These are phyloP conservation scores for Actinopyga echinites DNA, from an alignment of 53 echinoderm and acorn worm genomes.

Conservation along the genomic window DNA sequence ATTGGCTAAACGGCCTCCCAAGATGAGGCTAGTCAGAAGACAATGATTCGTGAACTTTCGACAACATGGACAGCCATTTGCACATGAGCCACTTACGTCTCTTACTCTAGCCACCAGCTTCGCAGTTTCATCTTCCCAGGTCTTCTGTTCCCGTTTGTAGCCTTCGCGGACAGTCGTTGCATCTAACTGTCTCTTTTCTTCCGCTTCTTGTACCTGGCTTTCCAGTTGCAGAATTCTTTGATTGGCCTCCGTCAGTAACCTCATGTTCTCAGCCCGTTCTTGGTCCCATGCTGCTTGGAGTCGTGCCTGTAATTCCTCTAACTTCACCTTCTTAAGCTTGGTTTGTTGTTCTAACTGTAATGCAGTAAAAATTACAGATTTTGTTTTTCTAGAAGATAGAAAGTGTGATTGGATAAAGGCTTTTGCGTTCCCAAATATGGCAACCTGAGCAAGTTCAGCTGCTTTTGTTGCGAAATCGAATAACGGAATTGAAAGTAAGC, in stretches of 20 bases:
- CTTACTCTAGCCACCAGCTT: conserved; percentile 60
- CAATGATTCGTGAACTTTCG: not conserved
- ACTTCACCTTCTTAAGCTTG: conserved; percentile 90
- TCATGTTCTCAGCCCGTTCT: conserved; percentile 86
- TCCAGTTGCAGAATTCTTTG: conserved; percentile 79
- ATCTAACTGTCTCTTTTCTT: conserved; percentile 68
- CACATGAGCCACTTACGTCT: conserved; percentile 50
- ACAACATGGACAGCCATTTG: not conserved
- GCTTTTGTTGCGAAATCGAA: no score
- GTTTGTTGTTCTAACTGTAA: conserved; percentile 85
- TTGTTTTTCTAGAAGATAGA: no score
- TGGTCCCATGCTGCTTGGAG: conserved; percentile 88
- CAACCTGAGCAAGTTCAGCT: no score
- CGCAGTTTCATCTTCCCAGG: conserved; percentile 70
- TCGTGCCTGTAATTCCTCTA: conserved; percentile 84
- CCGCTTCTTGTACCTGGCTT: conserved; percentile 67
- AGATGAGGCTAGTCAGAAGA: not conserved
- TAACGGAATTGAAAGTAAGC: no score
- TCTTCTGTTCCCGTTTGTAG: conserved; percentile 66
- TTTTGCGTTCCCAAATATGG: no score
- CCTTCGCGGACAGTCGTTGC: conserved; percentile 62
- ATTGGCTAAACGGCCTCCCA: no score
- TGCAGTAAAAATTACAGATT: no score
- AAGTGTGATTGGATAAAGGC: no score
- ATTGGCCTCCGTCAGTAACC: conserved; percentile 87